Percentiles rank a stretch among this genome's conserved stretches.
These are phyloP conservation scores for Myodes glareolus DNA, from an alignment of 2,113 vertebrate genomes.

Conservation along the genomic window DNA sequence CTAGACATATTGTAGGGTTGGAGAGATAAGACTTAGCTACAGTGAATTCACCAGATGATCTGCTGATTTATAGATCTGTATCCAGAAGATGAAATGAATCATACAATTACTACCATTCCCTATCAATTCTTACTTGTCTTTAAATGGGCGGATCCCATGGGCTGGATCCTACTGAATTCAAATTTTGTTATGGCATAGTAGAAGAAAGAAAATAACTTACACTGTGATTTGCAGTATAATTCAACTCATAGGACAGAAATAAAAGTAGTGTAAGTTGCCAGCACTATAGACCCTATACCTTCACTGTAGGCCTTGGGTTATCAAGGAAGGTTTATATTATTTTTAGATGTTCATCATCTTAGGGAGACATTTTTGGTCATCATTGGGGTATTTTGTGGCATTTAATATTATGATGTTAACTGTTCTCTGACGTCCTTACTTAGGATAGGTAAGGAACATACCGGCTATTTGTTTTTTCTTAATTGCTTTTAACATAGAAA, in stretches of 20 bases:
- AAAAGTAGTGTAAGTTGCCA: background rate
- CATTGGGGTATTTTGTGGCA: background rate
- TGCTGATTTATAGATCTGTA: slow-evolving; percentile 82
- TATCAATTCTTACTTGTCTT: slow-evolving; percentile 65
- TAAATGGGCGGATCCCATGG: slow-evolving; percentile 36
- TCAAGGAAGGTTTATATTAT: background rate
- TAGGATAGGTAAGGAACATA: accelerated
- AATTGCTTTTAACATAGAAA: background rate
- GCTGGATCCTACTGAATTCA: slow-evolving; percentile 61
- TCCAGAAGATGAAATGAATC: slow-evolving; percentile 65
- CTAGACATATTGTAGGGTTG: slow-evolving; percentile 67
- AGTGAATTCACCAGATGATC: slow-evolving; percentile 78
- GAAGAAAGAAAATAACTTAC: background rate
- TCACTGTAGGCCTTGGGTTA: background rate
- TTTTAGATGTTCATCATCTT: background rate
- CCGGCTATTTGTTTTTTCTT: background rate
- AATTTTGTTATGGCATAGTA: slow-evolving; percentile 54
- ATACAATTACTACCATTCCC: slow-evolving; percentile 53
- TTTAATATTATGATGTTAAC: background rate
- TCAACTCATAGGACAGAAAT: background rate
- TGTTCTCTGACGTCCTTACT: accelerated
- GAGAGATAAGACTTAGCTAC: slow-evolving; percentile 63
- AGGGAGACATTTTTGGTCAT: background rate
- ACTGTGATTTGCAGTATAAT: background rate
- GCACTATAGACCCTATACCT: background rate